These are phyloP conservation scores for Microdon myrmicae DNA, from an alignment of 2,888 invertebrate species.

Conservation along the genomic window DNA sequence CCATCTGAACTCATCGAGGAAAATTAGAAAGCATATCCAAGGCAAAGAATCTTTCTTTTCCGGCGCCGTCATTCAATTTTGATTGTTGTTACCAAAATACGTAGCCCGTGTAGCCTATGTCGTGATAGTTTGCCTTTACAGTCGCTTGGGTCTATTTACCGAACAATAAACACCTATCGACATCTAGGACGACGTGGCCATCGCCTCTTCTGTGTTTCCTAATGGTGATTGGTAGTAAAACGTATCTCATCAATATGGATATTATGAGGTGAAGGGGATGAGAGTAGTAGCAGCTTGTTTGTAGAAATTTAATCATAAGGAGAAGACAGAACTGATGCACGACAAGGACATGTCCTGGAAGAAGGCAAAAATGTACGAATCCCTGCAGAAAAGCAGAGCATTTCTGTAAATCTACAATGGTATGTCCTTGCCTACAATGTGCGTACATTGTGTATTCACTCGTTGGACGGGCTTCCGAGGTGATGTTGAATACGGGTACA, in stretches of 20 bases:
- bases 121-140: constrained; percentile 37
- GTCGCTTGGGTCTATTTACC: constrained; percentile 38
- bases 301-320: constrained; percentile 41
- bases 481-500: constrained; percentile 3
- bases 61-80: constrained; percentile 1
- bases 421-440: not conserved
- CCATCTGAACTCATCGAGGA: constrained; percentile 40
- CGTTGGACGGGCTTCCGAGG: constrained; percentile 21
- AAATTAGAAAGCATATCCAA: constrained; percentile 33
- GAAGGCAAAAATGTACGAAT: constrained; percentile 34
- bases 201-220: constrained; percentile 15
- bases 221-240: constrained; percentile 24
- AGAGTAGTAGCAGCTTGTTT: constrained; percentile 19
- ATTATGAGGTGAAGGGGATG: constrained; percentile 11
- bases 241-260: constrained; percentile 35
- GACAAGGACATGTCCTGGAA: constrained; percentile 18
- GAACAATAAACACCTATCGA: constrained; percentile 41
- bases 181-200: constrained; percentile 14
- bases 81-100: constrained; percentile 26
- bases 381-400: constrained; percentile 27
- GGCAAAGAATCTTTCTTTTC: constrained; percentile 28
- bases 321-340: constrained; percentile 11
- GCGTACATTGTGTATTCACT: constrained; percentile 5
- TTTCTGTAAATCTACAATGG: constrained; percentile 22
- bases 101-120: not conserved